These are phyloP conservation scores for Hafferia zeledoni DNA, from an alignment of 2,797 vertebrate species.

Conservation along the genomic window DNA sequence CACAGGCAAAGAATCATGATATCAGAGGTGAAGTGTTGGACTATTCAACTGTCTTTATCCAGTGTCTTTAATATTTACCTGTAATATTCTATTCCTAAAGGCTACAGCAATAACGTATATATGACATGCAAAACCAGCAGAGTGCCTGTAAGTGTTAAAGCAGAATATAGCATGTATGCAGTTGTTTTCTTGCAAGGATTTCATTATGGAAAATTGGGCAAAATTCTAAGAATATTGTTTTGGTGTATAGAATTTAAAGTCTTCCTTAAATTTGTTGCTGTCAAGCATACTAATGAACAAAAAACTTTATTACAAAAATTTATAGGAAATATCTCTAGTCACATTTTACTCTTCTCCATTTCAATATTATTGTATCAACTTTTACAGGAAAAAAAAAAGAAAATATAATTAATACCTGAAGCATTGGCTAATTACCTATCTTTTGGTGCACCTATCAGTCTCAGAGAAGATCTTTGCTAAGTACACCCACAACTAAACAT, in stretches of 20 bases:
- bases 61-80: background rate
- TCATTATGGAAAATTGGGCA: conserved; percentile 38
- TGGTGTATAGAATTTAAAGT: conserved; percentile 50
- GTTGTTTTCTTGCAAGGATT: conserved; percentile 39
- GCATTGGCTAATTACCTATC: background rate
- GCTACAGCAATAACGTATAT: background rate
- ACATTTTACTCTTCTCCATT: background rate
- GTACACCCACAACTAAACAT: background rate
- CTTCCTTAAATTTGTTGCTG: conserved; percentile 47
- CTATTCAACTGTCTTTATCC: background rate
- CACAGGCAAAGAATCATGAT: background rate
- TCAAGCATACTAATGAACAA: background rate
- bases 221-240: conserved; percentile 55
- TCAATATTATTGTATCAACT: background rate
- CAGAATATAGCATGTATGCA: background rate
- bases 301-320: background rate
- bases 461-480: background rate
- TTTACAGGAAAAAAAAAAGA: background rate
- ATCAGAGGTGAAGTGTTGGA: background rate
- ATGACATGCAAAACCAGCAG: background rate
- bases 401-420: background rate
- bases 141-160: background rate
- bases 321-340: background rate
- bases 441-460: background rate
- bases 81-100: background rate